Base-by-base conservation (phyloP, 2,797 vertebrate species). In the Acipenser ruthenus region DNA sequence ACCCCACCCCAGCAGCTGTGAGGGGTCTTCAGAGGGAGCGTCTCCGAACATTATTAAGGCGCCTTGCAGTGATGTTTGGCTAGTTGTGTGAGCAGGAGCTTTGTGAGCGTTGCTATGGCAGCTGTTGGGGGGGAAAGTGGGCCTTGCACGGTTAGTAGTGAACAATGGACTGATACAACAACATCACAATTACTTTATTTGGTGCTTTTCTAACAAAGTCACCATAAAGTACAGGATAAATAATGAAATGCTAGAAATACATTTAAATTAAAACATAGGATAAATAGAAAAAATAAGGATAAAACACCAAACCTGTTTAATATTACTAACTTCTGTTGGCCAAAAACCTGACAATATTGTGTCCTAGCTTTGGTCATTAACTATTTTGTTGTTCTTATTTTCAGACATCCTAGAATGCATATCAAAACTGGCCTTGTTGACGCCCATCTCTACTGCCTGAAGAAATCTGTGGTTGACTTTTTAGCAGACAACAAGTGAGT, bases 381-480 rank as follows among this genome's bases (percentile, higher is more conserved):
- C 37, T 37, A 37, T 37, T 37, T 37, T 37, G 37, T 5, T 37
- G 37, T 37, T 37, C 37, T 37, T 37, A 37, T 69, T 76, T 76
- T 49, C 84, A 99, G 96, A 81, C 89, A 97, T 80, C 94, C 95
- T 64, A 91, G 92, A 77, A 93, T 98, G 86, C 92, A 89, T 78
- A 95, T 99, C 80, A 95, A 93, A 79, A 97, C 95, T 2, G 94
- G 93, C 37, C 91, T 99, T 0, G 87, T 93, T 76, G 97, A 99
- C 50, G 95, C 96, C 74, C 97, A 99, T 78, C 94, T 99, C 67
- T 99, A 99, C 84, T 99, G 96, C 79, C 82, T 99, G 84, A 97
- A 95, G 84, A 99, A 94, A 83, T 93, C 90, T 0, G 91, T 99
- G 69, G 85, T 99, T 69, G 95, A 98, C 77, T 98, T 98, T 78